These are phyloP conservation scores for Drosophila pruinosa DNA, from an alignment of 1,140 invertebrate species.

Conservation along the genomic window DNA sequence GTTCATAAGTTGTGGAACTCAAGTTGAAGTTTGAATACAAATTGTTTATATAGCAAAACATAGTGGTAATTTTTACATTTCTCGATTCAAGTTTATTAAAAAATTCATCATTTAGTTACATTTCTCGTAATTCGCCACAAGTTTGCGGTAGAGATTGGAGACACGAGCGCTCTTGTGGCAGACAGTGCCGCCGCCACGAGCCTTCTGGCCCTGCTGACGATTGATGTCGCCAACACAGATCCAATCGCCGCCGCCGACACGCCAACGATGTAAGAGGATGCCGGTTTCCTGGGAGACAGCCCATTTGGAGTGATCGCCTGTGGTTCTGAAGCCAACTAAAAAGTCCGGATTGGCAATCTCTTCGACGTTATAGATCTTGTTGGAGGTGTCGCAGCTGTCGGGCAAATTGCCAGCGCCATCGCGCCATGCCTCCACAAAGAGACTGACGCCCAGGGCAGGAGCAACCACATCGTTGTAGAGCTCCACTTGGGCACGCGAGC, in stretches of 20 bases:
- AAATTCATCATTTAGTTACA: slow-evolving; percentile 16
- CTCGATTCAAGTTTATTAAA: neutral
- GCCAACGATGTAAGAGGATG: slow-evolving; percentile 71
- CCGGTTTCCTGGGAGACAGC: slow-evolving; percentile 85
- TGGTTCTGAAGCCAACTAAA: slow-evolving; percentile 87
- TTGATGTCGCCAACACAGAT: slow-evolving; percentile 97
- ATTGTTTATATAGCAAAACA: neutral
- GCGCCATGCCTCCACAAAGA: slow-evolving; percentile 94
- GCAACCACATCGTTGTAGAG: slow-evolving; percentile 93
- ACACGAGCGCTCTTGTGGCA: slow-evolving; percentile 86
- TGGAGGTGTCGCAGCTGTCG: slow-evolving; percentile 86
- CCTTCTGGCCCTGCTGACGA: slow-evolving; percentile 89
- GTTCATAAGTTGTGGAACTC: too few species aligned
- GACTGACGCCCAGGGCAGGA: slow-evolving; percentile 86
- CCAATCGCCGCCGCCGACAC: slow-evolving; percentile 86
- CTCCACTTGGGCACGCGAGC: slow-evolving; percentile 90
- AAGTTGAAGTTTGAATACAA: too few species aligned
- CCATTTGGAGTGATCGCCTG: slow-evolving; percentile 96
- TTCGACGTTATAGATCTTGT: slow-evolving; percentile 87
- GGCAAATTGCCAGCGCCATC: slow-evolving; percentile 90
- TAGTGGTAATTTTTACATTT: too few species aligned
- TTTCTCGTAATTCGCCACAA: slow-evolving; percentile 83
- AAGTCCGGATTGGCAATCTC: slow-evolving; percentile 84
- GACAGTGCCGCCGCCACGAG: slow-evolving; percentile 91
- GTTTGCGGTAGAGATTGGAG: slow-evolving; percentile 84